Percentiles rank a stretch among this genome's conserved stretches.
phyloP scores from a whole-genome alignment of 2,797 vertebrate genomes.

The Clarias platycephalus region DNA sequence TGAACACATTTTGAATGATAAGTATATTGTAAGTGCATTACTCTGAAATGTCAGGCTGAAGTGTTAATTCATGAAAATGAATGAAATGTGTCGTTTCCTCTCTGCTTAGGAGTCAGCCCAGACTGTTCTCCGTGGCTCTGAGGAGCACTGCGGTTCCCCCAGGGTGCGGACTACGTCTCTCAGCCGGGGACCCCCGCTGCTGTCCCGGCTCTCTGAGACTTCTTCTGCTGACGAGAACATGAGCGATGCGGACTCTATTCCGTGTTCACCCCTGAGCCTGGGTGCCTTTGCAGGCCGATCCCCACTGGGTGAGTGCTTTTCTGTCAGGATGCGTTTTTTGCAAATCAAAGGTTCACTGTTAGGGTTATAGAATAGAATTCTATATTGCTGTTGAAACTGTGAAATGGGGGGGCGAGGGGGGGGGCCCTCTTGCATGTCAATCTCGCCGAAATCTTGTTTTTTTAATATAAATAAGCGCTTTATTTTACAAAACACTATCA shows the following conservation, averaged over 20 bases:
- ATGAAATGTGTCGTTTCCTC: not conserved
- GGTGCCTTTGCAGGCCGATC: slow-evolving; percentile 63
- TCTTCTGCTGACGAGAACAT: slow-evolving; percentile 88
- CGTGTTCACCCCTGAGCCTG: slow-evolving; percentile 72
- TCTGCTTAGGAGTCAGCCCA: slow-evolving; percentile 83
- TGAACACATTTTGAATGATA: too few species aligned
- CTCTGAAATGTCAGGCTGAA: not conserved
- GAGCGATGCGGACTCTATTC: slow-evolving; percentile 88
- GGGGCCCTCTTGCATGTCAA: too few species aligned
- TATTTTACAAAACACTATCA: too few species aligned
- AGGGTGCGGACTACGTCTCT: slow-evolving; percentile 83
- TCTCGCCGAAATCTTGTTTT: too few species aligned
- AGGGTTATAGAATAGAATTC: not conserved
- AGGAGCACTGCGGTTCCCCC: slow-evolving; percentile 89
- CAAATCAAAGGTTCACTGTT: not conserved
- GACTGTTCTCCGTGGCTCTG: slow-evolving; percentile 88
- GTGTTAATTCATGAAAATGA: not conserved
- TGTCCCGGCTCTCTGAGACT: slow-evolving; percentile 87
- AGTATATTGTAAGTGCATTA: too few species aligned
- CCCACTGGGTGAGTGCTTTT: slow-evolving; percentile 54
- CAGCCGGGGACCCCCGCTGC: slow-evolving; percentile 77
- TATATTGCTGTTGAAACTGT: not conserved
- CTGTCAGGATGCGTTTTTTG: not conserved
- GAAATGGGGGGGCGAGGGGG: not conserved
- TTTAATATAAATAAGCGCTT: too few species aligned